Evolutionary conservation across 2,888 invertebrate species (phyloP), one percentile per base, ranked within the genome.

Genomic region (Hecatera dysodea): DNA sequence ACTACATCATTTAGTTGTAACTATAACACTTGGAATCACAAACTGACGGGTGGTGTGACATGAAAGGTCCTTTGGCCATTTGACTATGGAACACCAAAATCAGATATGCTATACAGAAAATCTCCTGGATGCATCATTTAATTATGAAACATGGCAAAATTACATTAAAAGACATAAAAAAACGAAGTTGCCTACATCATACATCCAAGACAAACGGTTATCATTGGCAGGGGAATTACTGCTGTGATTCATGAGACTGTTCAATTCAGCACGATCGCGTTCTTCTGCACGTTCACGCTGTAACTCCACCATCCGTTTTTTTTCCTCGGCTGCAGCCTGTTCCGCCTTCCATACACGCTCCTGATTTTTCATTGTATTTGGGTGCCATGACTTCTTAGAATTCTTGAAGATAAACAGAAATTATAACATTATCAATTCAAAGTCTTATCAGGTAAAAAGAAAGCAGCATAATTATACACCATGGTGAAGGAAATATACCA

Each of bases 131-230:
- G 12, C 17, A 11, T 24, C 4, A 24, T 42, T n/a, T 27, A n/a
- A 61, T 39, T 8, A 19, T 27, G 22, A n/a, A 36, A 24, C n/a
- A 53, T 17, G 22, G 24, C 11, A 59, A 27, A 24, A 12, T 29
- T 4, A 39, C 27, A 19, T 15, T 11, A 39, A 27, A 53, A 39
- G 2, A 19, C 3, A 17, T 22, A 48, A 42, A 44, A 53, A 24
- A 69, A 44, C 4, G 0, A 27, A 50, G 7, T 44, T 39, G 11
- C 92, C 69, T 92, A 97, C 97, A 96, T 98, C 98, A 90, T 98
- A 98, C 98, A 98, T 98, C 98, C 98, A 98, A 90, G 98, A 98
- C 64, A 98, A 92, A 79, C 98, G 97, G 70, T 97, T 96, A 67
- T 97, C 96, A 67, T 82, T 85, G 17, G 92, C 92, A 57, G 96